phyloP scores from a whole-genome alignment of 1,140 invertebrate genomes.

The Anastrepha obliqua region DNA sequence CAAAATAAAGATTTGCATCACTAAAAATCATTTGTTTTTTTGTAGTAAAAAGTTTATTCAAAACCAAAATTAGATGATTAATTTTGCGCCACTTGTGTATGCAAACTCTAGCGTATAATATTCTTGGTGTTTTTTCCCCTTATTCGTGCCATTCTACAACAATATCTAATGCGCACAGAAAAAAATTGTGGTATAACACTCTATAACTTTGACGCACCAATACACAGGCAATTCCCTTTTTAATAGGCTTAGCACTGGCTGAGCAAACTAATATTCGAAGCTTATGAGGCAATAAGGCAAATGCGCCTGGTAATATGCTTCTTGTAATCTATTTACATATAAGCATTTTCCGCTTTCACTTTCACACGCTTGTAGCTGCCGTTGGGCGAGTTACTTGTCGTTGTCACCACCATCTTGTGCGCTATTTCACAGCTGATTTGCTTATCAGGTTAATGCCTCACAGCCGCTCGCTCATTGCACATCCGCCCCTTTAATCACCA shows the following conservation, averaged over 20 bases:
- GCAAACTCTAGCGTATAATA: too few species aligned
- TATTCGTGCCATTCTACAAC: too few species aligned
- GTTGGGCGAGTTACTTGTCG: not conserved
- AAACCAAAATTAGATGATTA: too few species aligned
- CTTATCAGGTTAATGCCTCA: slow-evolving; percentile 7
- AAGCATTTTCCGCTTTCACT: slow-evolving; percentile 8
- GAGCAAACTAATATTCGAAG: slow-evolving; percentile 22
- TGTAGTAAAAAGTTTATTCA: too few species aligned
- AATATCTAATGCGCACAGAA: not conserved
- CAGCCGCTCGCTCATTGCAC: not conserved
- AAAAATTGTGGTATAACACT: not conserved
- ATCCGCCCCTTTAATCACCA: slow-evolving; percentile 25
- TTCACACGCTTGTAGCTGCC: slow-evolving; percentile 1
- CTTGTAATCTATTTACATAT: slow-evolving; percentile 36
- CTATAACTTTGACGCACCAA: not conserved
- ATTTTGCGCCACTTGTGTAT: too few species aligned
- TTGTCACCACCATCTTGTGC: slow-evolving; percentile 3
- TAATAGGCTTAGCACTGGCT: slow-evolving; percentile 39
- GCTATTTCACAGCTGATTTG: slow-evolving; percentile 41
- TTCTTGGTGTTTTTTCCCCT: too few species aligned
- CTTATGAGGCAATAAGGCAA: slow-evolving; percentile 3
- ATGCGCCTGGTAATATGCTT: slow-evolving; percentile 47
- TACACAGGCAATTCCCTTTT: slow-evolving; percentile 14
- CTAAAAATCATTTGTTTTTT: too few species aligned
- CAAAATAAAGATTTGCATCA: too few species aligned